Conservation (phyloP, 2,797 vertebrate species). For the Notoglanidium macrostoma region DNA sequence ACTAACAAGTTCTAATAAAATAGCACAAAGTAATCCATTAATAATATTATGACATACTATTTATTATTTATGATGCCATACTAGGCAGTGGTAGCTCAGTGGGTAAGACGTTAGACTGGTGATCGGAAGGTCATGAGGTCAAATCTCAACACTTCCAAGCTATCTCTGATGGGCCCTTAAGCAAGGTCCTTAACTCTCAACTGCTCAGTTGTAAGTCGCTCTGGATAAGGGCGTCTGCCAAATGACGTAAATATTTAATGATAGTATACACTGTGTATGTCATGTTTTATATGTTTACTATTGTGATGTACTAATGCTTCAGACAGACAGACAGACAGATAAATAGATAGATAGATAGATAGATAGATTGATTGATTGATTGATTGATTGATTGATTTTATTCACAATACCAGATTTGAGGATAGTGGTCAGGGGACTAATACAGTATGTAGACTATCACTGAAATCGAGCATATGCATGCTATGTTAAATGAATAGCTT, state of each 20-base stretch:
- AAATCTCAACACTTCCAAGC: too few species aligned
- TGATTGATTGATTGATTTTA: neutral
- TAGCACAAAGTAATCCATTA: neutral
- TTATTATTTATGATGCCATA: too few species aligned
- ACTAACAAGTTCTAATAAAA: neutral
- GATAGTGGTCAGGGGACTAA: neutral
- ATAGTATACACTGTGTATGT: neutral
- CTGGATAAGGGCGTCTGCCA: too few species aligned
- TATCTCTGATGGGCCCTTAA: too few species aligned
- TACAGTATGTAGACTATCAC: neutral
- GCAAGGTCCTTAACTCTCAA: too few species aligned
- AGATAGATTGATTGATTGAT: slow-evolving; percentile 3
- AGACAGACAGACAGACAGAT: neutral
- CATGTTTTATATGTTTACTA: neutral
- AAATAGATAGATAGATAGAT: neutral
- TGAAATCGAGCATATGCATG: neutral
- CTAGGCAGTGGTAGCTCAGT: too few species aligned
- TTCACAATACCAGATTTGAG: too few species aligned
- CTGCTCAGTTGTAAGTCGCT: too few species aligned
- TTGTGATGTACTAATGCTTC: neutral
- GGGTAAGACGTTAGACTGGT: too few species aligned
- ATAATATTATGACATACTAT: neutral
- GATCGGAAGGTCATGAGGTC: too few species aligned
- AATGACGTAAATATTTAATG: too few species aligned
- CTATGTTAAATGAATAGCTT: neutral